These are phyloP conservation scores for Chrysolina oricalcia DNA, from an alignment of 2,888 invertebrate genomes.

Conservation along the genomic window DNA sequence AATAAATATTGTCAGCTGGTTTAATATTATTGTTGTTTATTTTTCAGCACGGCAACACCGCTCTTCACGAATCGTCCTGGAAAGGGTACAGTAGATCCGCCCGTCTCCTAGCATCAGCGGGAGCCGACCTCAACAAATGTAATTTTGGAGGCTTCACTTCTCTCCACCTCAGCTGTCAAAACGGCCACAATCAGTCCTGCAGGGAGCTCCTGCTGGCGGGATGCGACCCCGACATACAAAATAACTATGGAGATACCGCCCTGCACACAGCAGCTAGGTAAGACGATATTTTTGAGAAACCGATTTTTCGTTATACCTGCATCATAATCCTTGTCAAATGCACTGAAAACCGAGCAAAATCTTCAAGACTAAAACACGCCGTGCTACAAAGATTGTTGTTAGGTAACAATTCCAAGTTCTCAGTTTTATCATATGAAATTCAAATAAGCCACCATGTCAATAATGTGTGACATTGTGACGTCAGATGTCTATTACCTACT, in stretches of 20 bases:
- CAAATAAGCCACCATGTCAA: too few relatives aligned
- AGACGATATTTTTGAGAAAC: background rate
- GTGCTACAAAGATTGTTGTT: too few relatives aligned
- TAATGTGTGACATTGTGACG: too few relatives aligned
- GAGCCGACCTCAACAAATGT: constrained; percentile 78
- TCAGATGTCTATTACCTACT: too few relatives aligned
- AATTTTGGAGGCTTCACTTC: constrained; percentile 93
- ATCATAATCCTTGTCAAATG: too few relatives aligned
- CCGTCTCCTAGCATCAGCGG: constrained; percentile 81
- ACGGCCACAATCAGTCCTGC: constrained; percentile 96
- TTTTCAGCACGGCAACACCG: constrained; percentile 92
- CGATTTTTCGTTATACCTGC: too few relatives aligned
- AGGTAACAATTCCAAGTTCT: too few relatives aligned
- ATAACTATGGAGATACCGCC: constrained; percentile 96
- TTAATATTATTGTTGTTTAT: background rate
- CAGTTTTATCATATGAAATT: too few relatives aligned
- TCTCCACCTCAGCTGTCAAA: constrained; percentile 96
- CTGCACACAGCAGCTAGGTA: constrained; percentile 96
- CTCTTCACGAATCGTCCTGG: constrained; percentile 96
- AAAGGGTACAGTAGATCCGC: constrained; percentile 93
- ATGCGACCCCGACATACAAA: constrained; percentile 90
- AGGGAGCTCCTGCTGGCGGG: constrained; percentile 90
- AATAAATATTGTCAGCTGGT: too few relatives aligned
- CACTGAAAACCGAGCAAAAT: too few relatives aligned
- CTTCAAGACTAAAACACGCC: too few relatives aligned